phyloP scores from a whole-genome alignment of 2,113 vertebrate genomes.

The Gavia stellata region DNA sequence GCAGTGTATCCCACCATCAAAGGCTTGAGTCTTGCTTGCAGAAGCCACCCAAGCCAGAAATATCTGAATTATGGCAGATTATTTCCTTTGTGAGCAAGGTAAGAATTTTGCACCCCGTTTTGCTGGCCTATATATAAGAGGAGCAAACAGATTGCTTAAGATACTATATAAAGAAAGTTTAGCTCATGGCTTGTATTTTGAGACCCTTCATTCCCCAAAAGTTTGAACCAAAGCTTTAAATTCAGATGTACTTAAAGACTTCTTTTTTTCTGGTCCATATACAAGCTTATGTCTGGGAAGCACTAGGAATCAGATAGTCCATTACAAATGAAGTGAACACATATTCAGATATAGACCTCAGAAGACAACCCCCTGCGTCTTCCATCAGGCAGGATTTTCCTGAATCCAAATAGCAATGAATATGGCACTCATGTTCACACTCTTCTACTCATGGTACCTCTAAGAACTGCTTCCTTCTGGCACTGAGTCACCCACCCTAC shows the following conservation, averaged over 20 bases:
- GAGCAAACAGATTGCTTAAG: background rate
- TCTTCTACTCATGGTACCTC: background rate
- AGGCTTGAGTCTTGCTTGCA: background rate
- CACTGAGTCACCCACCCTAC: background rate
- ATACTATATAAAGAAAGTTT: background rate
- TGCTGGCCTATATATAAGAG: background rate
- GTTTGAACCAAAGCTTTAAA: background rate
- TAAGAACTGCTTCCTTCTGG: background rate
- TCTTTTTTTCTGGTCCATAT: background rate
- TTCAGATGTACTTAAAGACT: background rate
- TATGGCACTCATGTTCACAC: background rate
- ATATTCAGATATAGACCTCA: background rate
- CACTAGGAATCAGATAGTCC: background rate
- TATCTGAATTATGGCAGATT: background rate
- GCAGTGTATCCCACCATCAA: accelerated
- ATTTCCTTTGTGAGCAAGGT: background rate
- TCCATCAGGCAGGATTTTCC: background rate
- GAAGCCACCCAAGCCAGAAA: background rate
- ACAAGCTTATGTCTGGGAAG: background rate
- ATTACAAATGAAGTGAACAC: background rate
- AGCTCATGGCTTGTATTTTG: background rate
- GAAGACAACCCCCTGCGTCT: background rate
- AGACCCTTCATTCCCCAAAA: background rate
- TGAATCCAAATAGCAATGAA: background rate
- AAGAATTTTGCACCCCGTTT: background rate